Conservation (phyloP, 1,140 invertebrate species). For the Cherax quadricarinatus region DNA sequence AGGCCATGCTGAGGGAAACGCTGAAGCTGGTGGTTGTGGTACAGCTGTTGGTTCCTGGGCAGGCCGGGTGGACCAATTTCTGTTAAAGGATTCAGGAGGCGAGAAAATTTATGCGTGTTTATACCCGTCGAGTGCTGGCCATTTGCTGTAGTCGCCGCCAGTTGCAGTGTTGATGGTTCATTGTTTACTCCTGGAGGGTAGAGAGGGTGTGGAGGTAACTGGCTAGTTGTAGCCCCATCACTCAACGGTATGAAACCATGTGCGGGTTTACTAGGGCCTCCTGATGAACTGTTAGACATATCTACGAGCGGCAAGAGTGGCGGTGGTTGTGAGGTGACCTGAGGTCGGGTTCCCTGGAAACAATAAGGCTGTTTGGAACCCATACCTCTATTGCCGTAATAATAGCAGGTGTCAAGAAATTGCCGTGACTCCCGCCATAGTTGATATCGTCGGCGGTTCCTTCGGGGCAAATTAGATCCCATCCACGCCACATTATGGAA, state of each 20-base stretch:
- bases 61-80: background rate
- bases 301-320: background rate
- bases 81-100: background rate
- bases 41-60: background rate
- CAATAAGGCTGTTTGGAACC: background rate
- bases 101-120: background rate
- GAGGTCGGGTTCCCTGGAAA: background rate
- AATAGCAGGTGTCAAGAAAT: background rate
- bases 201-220: background rate
- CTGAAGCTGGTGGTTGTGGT: background rate
- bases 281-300: background rate
- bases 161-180: background rate
- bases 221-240: background rate
- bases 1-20: background rate
- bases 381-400: background rate
- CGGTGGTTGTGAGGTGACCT: background rate
- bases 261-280: background rate
- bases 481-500: background rate
- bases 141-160: background rate
- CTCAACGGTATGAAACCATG: background rate
- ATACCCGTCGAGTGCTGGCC: background rate
- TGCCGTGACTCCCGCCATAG: background rate
- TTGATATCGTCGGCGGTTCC: constrained; percentile 2
- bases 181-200: background rate
- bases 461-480: background rate